Evolutionary conservation across 2,888 invertebrate genomes (phyloP), one percentile per base, ranked within the genome.

Genomic region (Helobdella robusta): DNA sequence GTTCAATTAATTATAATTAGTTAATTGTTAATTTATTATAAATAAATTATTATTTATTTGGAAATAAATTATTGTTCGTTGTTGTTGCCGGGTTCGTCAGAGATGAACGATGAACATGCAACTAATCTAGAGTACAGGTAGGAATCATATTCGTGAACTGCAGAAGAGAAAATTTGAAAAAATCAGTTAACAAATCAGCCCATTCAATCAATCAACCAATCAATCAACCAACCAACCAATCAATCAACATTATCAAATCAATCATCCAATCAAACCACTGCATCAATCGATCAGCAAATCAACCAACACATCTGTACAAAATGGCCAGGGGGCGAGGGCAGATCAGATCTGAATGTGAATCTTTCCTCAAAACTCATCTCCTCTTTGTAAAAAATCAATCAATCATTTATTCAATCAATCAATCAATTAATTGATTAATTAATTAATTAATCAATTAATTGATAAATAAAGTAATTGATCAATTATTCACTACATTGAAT

Each of bases 241-340:
- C 44, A 11, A 40, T 40, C 44, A 40, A 40, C n/a, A 15, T 40
- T 40, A 15, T 40, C 44, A 40, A 40, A 40, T 40, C 44, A 15
- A 40, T 40, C 44, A 11, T 15, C 11, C n/a, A n/a, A n/a, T n/a
- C n/a, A n/a, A n/a, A n/a, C n/a, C n/a, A n/a, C n/a, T n/a, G n/a
- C n/a, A n/a, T n/a, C n/a, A n/a, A n/a, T n/a, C n/a, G n/a, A n/a
- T n/a, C n/a, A n/a, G n/a, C n/a, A n/a, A n/a, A n/a, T 15, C 8
- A 40, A 40, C 46, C 25, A 11, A 62, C 62, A 30, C 8, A 25
- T 15, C 1, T 48, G 48, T 15, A 28, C 20, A 32, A 62, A 62
- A 25, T 62, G 20, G 30, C 62, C 62, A 18, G 62, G 62, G 20
- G 62, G 50, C 1, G 62, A 30, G 1, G 62, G 62, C 2, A 50